Evolutionary conservation across 2,888 invertebrate genomes (phyloP).

Genomic region (Drosophila yooni): DNA sequence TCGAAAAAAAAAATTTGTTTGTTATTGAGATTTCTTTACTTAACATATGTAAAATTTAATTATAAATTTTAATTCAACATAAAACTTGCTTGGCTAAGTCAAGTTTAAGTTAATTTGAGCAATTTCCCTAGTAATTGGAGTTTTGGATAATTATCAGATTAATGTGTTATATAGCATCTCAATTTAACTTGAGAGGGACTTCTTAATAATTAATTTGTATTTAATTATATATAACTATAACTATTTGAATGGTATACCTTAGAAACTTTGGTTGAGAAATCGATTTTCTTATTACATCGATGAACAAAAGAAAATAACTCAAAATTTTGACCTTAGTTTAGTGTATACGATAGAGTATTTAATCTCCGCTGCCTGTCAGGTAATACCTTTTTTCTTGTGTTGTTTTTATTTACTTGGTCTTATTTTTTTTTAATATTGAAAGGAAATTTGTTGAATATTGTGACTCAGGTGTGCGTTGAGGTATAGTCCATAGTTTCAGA

Average conservation of each 20-base stretch:
- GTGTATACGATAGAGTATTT: conserved; percentile 6
- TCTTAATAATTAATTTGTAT: no score
- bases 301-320: background rate
- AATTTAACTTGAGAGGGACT: no score
- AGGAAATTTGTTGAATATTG: conserved; percentile 62
- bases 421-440: conserved; percentile 13
- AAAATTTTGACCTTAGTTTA: background rate
- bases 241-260: no score
- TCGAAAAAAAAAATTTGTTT: background rate
- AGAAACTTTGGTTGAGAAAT: no score
- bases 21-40: background rate
- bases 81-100: background rate
- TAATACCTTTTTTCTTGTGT: background rate
- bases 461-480: conserved; percentile 59
- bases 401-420: conserved; percentile 1
- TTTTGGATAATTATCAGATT: background rate
- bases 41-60: background rate
- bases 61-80: background rate
- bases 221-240: no score
- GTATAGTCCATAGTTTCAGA: conserved; percentile 37
- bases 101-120: background rate
- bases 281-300: background rate
- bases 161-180: background rate
- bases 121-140: background rate
- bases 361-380: background rate